phyloP scores from a whole-genome alignment of 2,888 invertebrate genomes.

The Acrocera orbiculus region DNA sequence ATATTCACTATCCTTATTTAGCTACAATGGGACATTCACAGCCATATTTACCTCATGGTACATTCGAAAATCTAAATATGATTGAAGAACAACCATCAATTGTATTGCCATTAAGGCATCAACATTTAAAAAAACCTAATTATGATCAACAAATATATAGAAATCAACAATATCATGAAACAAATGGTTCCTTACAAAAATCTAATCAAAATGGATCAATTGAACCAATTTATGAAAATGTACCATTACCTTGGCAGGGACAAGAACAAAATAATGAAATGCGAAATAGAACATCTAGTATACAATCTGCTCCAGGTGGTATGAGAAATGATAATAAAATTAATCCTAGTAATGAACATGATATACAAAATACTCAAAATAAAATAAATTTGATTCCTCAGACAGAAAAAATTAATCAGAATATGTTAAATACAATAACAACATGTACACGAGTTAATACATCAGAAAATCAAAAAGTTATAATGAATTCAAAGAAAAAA shows the following conservation, averaged over 20 bases:
- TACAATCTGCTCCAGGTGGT: constrained; percentile 52
- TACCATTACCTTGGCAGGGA: constrained; percentile 48
- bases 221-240: constrained; percentile 70
- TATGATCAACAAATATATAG: constrained; percentile 1
- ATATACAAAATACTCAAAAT: too few species aligned
- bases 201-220: constrained; percentile 35
- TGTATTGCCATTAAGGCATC: constrained; percentile 20
- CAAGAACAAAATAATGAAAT: constrained; percentile 16
- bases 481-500: too few species aligned
- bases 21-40: constrained; percentile 27
- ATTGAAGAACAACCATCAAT: constrained; percentile 30
- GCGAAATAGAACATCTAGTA: constrained; percentile 40
- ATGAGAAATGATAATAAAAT: constrained; percentile 31
- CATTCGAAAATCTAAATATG: constrained; percentile 53
- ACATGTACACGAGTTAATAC: too few species aligned
- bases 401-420: too few species aligned
- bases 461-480: too few species aligned
- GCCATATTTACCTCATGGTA: constrained; percentile 41
- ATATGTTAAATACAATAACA: too few species aligned
- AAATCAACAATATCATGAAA: constrained; percentile 15
- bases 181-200: constrained; percentile 20
- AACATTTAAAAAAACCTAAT: constrained; percentile 1
- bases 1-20: constrained; percentile 22
- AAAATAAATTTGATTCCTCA: too few species aligned
- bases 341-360: too few species aligned